Base-by-base conservation (phyloP, 64 coral and sea anemone species). In the Porites lutea region DNA sequence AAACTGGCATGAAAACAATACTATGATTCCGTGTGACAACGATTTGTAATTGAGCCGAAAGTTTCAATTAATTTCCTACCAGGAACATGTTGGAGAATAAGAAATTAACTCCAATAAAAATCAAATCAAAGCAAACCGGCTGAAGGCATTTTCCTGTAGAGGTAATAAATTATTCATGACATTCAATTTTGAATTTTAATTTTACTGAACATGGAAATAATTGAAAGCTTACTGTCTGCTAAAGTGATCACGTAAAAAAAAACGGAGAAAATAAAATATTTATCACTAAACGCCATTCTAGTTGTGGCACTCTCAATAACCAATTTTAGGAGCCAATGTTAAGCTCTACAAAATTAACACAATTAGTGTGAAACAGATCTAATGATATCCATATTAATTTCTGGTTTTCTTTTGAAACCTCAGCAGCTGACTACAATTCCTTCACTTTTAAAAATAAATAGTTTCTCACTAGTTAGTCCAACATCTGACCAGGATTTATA, bases 181-280 rank as follows among this genome's bases (percentile, higher is more conserved):
- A 50, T 52, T 68, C 61, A n/a, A 67, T 44, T 69, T 69, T 84
- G 61, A 68, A 84, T 68, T 84, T 66, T 84, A 68, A 84, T 68
- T 69, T 19, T 21, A 18, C 22, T 23, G 58, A 68, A 68, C 18
- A 84, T 68, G 10, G 51, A 55, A 55, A 78, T 84, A 51, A 18
- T 13, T 21, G 63, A 84, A 18, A 69, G 65, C 52, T 84, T 84
- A 51, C 65, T 84, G 60, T 69, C 81, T 68, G 47, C 61, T 63
- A 84, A 84, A 52, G 18, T 51, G 62, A 84, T 84, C 81, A 52
- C 16, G 18, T 68, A 21, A 68, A 67, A 84, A 68, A 0, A 61
- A 61, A 84, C 61, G 68, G 43, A 37, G 27, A 68, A 52, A 21
- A 84, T 84, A 68, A 84, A 84, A 84, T 84, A 68, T 84, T 68